These are phyloP conservation scores for Netelia inedita DNA, from an alignment of 2,888 invertebrate genomes.

Conservation along the genomic window DNA sequence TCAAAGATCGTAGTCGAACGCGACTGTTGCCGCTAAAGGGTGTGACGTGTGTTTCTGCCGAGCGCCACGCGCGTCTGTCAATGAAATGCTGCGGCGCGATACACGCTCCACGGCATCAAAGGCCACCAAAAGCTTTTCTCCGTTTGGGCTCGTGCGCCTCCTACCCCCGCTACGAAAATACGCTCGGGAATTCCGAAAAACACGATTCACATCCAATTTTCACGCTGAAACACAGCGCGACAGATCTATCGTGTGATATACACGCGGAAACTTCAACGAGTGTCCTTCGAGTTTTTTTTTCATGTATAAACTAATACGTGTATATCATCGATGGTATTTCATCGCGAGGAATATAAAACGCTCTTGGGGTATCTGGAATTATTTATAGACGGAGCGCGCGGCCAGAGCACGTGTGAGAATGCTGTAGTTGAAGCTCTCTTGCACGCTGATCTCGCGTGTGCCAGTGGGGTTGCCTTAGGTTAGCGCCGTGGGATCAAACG, in stretches of 20 bases:
- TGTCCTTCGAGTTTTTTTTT: neutral
- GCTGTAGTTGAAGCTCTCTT: constrained; percentile 66
- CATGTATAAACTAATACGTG: neutral
- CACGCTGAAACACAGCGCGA: neutral
- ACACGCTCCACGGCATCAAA: constrained; percentile 2
- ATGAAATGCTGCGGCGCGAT: constrained; percentile 31
- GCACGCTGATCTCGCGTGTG: constrained; percentile 36
- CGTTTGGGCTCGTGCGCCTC: neutral
- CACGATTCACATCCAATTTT: neutral
- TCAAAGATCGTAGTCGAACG: constrained; percentile 6
- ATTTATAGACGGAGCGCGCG: constrained; percentile 72
- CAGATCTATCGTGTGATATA: neutral
- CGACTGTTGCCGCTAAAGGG: neutral
- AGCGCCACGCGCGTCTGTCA: constrained; percentile 36
- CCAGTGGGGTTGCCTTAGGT: constrained; percentile 70
- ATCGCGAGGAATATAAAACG: constrained; percentile 41
- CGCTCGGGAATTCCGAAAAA: constrained; percentile 11
- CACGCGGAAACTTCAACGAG: neutral
- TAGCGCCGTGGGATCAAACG: constrained; percentile 52
- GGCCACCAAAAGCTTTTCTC: constrained; percentile 9
- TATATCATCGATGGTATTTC: constrained; percentile 27
- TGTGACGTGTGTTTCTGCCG: constrained; percentile 2
- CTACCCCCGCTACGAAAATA: constrained; percentile 5
- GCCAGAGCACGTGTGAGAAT: constrained; percentile 36
- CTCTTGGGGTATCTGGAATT: constrained; percentile 68